Conservation (phyloP, 2,113 vertebrate genomes). For the Pygoscelis antarcticus region DNA sequence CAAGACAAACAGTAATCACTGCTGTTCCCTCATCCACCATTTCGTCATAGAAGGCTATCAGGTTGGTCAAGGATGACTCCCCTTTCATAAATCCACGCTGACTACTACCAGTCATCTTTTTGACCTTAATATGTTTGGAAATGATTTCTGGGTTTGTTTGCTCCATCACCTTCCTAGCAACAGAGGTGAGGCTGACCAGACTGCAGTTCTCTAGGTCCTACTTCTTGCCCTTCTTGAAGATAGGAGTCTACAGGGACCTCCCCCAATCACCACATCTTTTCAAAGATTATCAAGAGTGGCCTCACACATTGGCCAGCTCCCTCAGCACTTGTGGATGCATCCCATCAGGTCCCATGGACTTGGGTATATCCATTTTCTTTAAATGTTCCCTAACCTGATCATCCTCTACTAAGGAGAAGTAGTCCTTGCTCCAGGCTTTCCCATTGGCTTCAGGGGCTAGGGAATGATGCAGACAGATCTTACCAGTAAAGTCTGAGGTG, state of each 20-base stretch:
- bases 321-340: background rate
- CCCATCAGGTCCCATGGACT: background rate
- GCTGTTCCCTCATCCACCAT: background rate
- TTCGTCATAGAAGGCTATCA: background rate
- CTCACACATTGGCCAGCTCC: background rate
- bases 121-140: background rate
- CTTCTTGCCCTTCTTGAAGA: background rate
- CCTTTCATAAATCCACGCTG: background rate
- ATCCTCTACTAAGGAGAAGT: background rate
- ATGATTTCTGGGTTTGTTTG: background rate
- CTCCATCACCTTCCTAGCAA: background rate
- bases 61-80: background rate
- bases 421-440: background rate
- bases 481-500: background rate
- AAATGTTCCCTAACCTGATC: background rate
- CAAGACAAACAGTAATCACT: background rate
- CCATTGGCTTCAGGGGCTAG: background rate
- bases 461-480: background rate
- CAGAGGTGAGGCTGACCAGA: background rate
- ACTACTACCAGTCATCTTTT: background rate
- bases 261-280: background rate
- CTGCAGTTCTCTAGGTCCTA: background rate
- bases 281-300: background rate
- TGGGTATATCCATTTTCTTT: background rate
- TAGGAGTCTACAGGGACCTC: background rate